Percentiles rank a stretch among this genome's conserved stretches.
Conservation (phyloP, 2,797 vertebrate species). For the Steatocranus sp. region DNA sequence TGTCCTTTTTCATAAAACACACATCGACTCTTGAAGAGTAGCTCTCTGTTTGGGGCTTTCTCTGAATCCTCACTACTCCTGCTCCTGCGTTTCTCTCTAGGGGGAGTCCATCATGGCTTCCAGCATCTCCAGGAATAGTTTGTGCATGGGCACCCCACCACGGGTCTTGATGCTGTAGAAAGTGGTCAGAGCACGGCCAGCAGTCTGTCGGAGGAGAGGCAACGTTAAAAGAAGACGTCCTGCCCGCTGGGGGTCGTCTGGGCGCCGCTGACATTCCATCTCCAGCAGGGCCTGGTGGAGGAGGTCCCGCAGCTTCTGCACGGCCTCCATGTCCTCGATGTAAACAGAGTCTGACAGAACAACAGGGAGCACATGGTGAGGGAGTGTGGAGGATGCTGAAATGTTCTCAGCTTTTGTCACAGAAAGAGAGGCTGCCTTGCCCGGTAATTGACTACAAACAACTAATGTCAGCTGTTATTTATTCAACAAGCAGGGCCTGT, state of each 20-base stretch:
- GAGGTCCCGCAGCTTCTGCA: constrained; percentile 88
- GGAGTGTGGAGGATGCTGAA: neutral
- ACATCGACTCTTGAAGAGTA: constrained; percentile 31
- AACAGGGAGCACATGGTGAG: neutral
- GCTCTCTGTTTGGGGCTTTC: constrained; percentile 27
- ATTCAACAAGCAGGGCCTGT: neutral
- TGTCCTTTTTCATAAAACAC: constrained; percentile 40
- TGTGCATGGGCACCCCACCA: constrained; percentile 93
- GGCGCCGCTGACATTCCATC: constrained; percentile 81
- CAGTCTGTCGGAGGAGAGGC: constrained; percentile 89
- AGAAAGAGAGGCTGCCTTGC: neutral
- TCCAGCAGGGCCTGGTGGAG: constrained; percentile 89
- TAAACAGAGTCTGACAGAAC: constrained; percentile 83
- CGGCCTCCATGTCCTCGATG: constrained; percentile 89
- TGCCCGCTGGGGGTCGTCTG: constrained; percentile 77
- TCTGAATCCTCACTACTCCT: neutral
- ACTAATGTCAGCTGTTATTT: neutral
- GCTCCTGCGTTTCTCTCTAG: constrained; percentile 41
- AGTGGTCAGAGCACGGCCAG: constrained; percentile 86
- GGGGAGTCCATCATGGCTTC: constrained; percentile 96
- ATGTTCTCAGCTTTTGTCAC: neutral
- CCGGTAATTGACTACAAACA: neutral
- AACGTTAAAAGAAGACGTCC: constrained; percentile 89
- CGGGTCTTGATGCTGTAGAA: constrained; percentile 92
- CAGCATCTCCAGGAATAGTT: constrained; percentile 94